phyloP scores from a whole-genome alignment of 2,797 vertebrate species.

The Takifugu ocellatus region DNA sequence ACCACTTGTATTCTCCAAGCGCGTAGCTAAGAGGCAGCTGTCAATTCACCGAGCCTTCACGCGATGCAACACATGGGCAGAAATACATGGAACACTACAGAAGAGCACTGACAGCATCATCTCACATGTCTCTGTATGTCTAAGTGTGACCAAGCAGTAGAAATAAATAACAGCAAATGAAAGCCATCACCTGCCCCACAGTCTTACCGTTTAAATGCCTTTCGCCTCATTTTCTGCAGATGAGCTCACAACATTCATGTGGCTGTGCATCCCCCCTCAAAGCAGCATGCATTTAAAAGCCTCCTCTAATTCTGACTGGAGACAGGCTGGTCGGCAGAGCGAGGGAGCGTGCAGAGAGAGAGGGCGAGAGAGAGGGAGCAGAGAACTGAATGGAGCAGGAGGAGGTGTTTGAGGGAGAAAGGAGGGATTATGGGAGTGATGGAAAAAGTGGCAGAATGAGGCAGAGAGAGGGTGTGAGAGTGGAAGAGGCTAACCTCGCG shows the following conservation, averaged over 20 bases:
- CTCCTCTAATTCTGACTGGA: slow-evolving; percentile 67
- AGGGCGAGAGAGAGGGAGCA: slow-evolving; percentile 35
- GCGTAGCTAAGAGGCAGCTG: slow-evolving; percentile 31
- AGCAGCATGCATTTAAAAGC: slow-evolving; percentile 67
- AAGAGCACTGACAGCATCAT: slow-evolving; percentile 36
- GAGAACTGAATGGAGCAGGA: slow-evolving; percentile 59
- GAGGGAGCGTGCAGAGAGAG: slow-evolving; percentile 31
- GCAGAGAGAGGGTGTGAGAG: slow-evolving; percentile 58
- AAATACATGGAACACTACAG: slow-evolving; percentile 35
- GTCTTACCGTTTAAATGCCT: slow-evolving; percentile 73
- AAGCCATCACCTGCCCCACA: no score
- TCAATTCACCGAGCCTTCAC: slow-evolving; percentile 2
- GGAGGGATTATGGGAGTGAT: slow-evolving; percentile 52
- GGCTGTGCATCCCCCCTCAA: slow-evolving; percentile 59
- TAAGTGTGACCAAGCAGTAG: slow-evolving; percentile 47
- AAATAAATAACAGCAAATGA: no score
- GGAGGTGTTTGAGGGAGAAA: slow-evolving; percentile 51
- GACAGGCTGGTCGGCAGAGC: slow-evolving; percentile 60
- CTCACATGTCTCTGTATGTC: background rate
- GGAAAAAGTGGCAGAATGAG: slow-evolving; percentile 23
- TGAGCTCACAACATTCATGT: slow-evolving; percentile 64
- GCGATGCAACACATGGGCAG: slow-evolving; percentile 41
- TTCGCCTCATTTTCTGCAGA: slow-evolving; percentile 74
- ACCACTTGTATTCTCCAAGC: slow-evolving; percentile 33
- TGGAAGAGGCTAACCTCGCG: slow-evolving; percentile 85